A percentile compares a stretch with the other conserved stretches of the same genome.
phyloP scores from a whole-genome alignment of 2,888 invertebrate species.

The Thysanoteuthis rhombus region DNA sequence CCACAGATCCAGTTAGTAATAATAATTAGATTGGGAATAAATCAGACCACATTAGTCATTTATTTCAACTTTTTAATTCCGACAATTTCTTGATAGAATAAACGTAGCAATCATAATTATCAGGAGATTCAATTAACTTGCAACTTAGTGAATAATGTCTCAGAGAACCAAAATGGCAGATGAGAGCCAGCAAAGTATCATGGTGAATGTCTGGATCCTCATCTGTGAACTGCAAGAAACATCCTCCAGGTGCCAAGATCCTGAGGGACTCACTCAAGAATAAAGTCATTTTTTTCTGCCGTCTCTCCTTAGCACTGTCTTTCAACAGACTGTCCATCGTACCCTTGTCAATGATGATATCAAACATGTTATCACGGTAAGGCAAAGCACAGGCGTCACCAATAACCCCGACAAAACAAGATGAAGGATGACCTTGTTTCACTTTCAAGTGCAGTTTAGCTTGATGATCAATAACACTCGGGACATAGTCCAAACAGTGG shows the following conservation, averaged over 20 bases:
- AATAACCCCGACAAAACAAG: conserved; percentile 31
- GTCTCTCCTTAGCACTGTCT: conserved; percentile 26
- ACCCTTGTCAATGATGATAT: conserved; percentile 39
- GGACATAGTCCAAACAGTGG: conserved; percentile 38
- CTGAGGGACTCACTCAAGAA: conserved; percentile 34
- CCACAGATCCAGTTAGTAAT: too few relatives aligned
- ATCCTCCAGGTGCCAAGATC: conserved; percentile 32
- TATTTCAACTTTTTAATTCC: not conserved
- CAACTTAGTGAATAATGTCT: not conserved
- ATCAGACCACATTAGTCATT: not conserved
- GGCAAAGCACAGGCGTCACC: conserved; percentile 38
- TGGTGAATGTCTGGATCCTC: conserved; percentile 40
- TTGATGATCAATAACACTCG: conserved; percentile 35
- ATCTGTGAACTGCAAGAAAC: conserved; percentile 39
- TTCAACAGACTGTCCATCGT: conserved; percentile 40
- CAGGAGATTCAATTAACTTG: not conserved
- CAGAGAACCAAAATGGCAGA: not conserved
- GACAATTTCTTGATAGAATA: conserved; percentile 17
- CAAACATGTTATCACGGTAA: conserved; percentile 35
- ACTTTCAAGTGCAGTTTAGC: not conserved
- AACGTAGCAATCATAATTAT: not conserved
- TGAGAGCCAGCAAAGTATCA: not conserved
- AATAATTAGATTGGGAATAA: not conserved
- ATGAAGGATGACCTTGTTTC: conserved; percentile 26
- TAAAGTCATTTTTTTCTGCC: not conserved